phyloP scores from a whole-genome alignment of 2,888 invertebrate species.

The Drosophila siamana region DNA sequence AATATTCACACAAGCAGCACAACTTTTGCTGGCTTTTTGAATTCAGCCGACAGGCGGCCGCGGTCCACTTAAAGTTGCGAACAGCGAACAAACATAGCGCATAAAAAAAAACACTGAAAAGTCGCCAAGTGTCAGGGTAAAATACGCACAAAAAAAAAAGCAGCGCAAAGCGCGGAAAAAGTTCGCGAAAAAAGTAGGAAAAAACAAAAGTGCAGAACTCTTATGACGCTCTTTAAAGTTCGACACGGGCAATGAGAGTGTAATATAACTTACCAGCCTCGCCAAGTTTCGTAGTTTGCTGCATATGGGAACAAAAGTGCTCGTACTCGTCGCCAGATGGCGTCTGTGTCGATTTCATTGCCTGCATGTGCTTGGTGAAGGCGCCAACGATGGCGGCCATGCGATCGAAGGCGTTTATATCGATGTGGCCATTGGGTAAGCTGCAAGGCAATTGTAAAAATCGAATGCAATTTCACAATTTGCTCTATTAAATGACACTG shows the following conservation, averaged over 20 bases:
- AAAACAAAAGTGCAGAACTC: conserved; percentile 12
- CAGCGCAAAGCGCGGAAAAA: conserved; percentile 1
- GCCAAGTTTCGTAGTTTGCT: conserved; percentile 80
- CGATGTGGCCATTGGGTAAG: conserved; percentile 93
- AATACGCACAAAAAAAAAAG: background rate
- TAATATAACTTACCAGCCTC: conserved; percentile 82
- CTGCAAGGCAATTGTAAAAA: conserved; percentile 83
- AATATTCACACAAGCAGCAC: background rate
- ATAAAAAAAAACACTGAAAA: conserved; percentile 13
- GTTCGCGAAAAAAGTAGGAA: conserved; percentile 4
- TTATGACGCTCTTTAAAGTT: conserved; percentile 21
- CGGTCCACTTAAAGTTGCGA: conserved; percentile 20
- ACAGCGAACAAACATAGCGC: conserved; percentile 7
- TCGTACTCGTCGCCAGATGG: conserved; percentile 81
- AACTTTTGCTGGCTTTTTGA: conserved; percentile 4
- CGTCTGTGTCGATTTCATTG: conserved; percentile 73
- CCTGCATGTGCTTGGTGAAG: conserved; percentile 85
- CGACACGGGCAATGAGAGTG: conserved; percentile 13
- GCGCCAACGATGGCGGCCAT: conserved; percentile 85
- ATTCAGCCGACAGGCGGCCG: conserved; percentile 1
- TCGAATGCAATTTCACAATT: too few relatives aligned
- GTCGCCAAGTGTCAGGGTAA: conserved; percentile 16
- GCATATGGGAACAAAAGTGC: conserved; percentile 83
- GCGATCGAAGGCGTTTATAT: conserved; percentile 87
- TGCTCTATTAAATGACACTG: too few relatives aligned